Percentiles rank a stretch among this genome's conserved stretches.
Evolutionary conservation across 2,888 invertebrate genomes (phyloP).

Genomic region (Plebejus anna): DNA sequence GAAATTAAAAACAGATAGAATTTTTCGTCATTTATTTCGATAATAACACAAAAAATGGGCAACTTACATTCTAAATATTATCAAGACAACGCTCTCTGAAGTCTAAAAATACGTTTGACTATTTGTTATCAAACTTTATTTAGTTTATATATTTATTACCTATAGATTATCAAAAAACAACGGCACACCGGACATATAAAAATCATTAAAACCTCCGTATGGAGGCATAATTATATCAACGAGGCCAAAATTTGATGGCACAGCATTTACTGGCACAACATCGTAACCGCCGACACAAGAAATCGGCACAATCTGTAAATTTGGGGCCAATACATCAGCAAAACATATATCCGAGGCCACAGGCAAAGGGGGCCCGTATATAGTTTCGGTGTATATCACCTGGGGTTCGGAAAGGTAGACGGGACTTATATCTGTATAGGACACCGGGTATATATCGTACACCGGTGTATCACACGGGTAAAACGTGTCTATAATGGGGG

Average conservation of each 20-base stretch:
- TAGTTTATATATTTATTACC: too few species aligned
- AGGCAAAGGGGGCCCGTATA: slow-evolving; percentile 3
- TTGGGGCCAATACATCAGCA: neutral
- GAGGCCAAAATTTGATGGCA: neutral
- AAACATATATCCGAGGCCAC: neutral
- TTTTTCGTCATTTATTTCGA: neutral
- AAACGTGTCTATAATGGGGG: neutral
- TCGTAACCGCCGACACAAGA: neutral
- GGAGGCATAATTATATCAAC: slow-evolving; percentile 15
- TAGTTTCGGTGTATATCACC: slow-evolving; percentile 13
- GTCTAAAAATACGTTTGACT: too few species aligned
- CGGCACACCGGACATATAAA: slow-evolving; percentile 6
- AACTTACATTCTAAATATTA: neutral
- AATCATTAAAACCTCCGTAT: slow-evolving; percentile 11
- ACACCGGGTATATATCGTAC: neutral
- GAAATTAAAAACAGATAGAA: neutral
- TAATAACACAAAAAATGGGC: neutral
- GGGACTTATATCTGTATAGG: neutral
- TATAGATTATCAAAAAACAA: slow-evolving; percentile 17
- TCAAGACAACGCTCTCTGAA: neutral
- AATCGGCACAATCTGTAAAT: neutral
- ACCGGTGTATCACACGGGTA: neutral
- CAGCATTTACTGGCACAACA: neutral
- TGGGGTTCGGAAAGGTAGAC: neutral
- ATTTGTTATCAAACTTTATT: neutral